phyloP scores from a whole-genome alignment of 1,140 invertebrate genomes.

The Hylaeus volcanicus region DNA sequence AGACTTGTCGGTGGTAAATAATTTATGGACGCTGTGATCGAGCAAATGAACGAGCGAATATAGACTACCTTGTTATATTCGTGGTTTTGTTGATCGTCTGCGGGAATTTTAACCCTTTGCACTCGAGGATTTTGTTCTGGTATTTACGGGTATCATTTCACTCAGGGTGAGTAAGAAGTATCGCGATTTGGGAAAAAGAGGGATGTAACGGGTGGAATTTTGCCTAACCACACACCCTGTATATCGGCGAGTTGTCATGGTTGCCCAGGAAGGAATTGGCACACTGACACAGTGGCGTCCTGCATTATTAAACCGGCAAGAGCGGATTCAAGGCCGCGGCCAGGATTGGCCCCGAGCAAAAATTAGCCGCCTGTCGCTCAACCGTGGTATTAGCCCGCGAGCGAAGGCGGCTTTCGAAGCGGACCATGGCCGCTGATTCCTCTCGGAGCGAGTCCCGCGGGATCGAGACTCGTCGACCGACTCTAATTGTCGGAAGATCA shows the following conservation, averaged over 20 bases:
- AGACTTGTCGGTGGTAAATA: too few species aligned
- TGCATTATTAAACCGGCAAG: slow-evolving; percentile 65
- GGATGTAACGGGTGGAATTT: too few species aligned
- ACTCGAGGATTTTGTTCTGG: too few species aligned
- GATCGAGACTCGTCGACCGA: neutral
- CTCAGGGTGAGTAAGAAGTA: too few species aligned
- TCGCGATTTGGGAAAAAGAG: too few species aligned
- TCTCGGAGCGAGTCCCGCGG: neutral
- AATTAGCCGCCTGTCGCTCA: slow-evolving; percentile 66
- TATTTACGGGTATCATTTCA: too few species aligned
- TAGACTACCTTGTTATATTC: too few species aligned
- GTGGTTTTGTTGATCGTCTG: too few species aligned
- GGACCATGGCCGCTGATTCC: neutral
- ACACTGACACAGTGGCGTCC: slow-evolving; percentile 69
- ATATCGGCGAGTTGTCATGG: slow-evolving; percentile 34
- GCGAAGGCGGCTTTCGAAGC: slow-evolving; percentile 42
- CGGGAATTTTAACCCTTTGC: too few species aligned
- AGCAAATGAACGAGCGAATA: too few species aligned
- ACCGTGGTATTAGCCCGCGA: slow-evolving; percentile 60
- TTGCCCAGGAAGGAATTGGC: slow-evolving; percentile 48
- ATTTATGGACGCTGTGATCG: too few species aligned
- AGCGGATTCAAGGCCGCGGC: slow-evolving; percentile 50
- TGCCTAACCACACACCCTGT: too few species aligned
- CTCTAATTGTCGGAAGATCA: slow-evolving; percentile 31
- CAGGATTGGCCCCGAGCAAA: slow-evolving; percentile 58